Conservation (phyloP, 2,888 invertebrate species). For the Philaethria dido region DNA sequence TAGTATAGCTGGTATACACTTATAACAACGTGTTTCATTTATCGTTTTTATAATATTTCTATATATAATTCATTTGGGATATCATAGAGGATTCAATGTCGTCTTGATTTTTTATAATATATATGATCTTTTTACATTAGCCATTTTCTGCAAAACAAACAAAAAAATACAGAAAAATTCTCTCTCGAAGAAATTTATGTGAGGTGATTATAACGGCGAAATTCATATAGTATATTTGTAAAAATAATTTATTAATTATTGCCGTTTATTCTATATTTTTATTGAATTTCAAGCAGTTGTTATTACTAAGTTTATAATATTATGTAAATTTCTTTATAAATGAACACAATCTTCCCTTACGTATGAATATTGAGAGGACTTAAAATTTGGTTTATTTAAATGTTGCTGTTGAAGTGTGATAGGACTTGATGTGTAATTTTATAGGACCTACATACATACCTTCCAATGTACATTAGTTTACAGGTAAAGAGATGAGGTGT, state of each 20-base stretch:
- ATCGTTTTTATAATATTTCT: background rate
- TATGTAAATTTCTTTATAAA: conserved; percentile 41
- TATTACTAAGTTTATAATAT: background rate
- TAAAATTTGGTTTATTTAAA: conserved; percentile 52
- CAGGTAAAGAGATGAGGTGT: conserved; percentile 7
- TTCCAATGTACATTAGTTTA: conserved; percentile 1
- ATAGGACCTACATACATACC: conserved; percentile 16
- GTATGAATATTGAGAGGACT: conserved; percentile 74
- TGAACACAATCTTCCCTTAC: conserved; percentile 77
- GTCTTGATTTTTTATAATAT: background rate
- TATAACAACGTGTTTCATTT: background rate
- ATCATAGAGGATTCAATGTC: conserved; percentile 10
- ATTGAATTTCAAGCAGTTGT: background rate
- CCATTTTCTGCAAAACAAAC: too few species aligned
- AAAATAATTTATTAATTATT: background rate
- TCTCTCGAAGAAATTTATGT: too few species aligned
- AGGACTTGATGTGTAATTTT: conserved; percentile 23
- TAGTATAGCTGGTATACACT: too few species aligned
- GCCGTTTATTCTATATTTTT: too few species aligned
- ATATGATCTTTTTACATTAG: too few species aligned
- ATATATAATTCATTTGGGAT: background rate
- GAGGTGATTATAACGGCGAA: too few species aligned
- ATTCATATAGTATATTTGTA: too few species aligned
- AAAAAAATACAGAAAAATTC: too few species aligned
- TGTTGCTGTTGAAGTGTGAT: conserved; percentile 25